Base-by-base conservation (phyloP, 2,797 vertebrate species). In the Chloroceryle amazona region DNA sequence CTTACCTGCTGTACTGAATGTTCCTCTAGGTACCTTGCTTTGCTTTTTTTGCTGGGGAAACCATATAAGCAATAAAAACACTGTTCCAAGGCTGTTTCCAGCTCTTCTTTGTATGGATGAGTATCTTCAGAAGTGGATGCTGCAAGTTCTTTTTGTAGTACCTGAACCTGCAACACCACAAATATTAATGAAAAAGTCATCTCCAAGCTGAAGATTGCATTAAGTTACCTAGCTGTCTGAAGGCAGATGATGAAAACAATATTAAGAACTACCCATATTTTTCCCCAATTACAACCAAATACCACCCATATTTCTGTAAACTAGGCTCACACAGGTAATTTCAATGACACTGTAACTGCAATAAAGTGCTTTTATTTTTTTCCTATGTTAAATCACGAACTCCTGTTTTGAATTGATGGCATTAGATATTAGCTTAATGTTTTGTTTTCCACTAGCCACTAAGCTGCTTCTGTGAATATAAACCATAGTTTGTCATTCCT, bases 21-120 rank as follows among this genome's bases (percentile, higher is more conserved):
- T 61, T 99, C 99, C 96, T 99, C 99, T 42, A 99, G 97, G 94
- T 99, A 99, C 33, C 99, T 98, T 33, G 99, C 99, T 96, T 99
- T 99, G 98, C 99, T 99, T 97, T 99, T 99, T 98, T 99, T 99
- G 97, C 99, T 99, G 52, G 99, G 99, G 90, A 99, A 99, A 39
- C 98, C 98, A 44, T 99, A 99, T 0, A 99, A 97, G 85, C 99
- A 99, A 97, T 99, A 99, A 96, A 99, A 99, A 67, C 99, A 99
- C 97, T 99, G 99, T 89, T 99, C 99, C 96, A 99, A 90, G 19
- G 99, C 99, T 9, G 99, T 99, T 97, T 99, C 99, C 96, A 99
- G 95, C 95, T 99, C 99, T 89, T 99, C 99, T 97, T 99, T 99
- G 93, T 99, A 99, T 1, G 99, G 99, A 72, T 99, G 99, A 7